Evolutionary conservation across 2,797 vertebrate species (phyloP).

Genomic region (Mus caroli): DNA sequence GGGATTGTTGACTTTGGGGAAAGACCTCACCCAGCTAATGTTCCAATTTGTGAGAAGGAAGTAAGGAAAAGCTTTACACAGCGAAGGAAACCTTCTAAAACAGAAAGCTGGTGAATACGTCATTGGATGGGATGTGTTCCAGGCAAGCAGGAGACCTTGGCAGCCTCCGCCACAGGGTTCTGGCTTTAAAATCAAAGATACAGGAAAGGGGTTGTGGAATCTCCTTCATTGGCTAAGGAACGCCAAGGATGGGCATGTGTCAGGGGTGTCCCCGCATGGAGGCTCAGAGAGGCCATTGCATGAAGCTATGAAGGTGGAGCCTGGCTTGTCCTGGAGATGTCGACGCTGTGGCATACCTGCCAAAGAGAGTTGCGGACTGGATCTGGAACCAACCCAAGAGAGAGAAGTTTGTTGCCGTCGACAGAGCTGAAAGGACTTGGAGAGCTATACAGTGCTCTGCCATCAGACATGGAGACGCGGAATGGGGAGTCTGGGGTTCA

Average conservation of each 20-base stretch:
- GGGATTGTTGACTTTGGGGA: not conserved
- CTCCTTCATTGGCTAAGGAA: not conserved
- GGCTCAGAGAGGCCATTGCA: not conserved
- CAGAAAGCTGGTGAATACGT: not conserved
- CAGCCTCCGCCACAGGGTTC: not conserved
- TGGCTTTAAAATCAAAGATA: not conserved
- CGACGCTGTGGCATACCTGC: too few relatives aligned
- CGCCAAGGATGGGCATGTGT: not conserved
- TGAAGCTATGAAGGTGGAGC: not conserved
- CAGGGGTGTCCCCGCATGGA: not conserved
- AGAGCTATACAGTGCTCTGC: not conserved
- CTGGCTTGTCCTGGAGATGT: not conserved
- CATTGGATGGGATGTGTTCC: not conserved
- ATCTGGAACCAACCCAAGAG: not conserved
- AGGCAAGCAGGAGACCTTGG: not conserved
- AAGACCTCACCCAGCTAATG: not conserved
- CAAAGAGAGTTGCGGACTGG: not conserved
- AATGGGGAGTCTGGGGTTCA: not conserved
- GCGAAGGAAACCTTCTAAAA: not conserved
- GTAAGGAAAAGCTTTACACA: not conserved
- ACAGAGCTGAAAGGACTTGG: not conserved
- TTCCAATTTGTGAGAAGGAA: not conserved
- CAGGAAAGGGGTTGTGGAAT: not conserved
- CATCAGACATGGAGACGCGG: not conserved
- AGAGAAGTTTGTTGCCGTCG: not conserved